Evolutionary conservation across 2,888 invertebrate genomes (phyloP).

Genomic region (Cryptosula pallasiana): DNA sequence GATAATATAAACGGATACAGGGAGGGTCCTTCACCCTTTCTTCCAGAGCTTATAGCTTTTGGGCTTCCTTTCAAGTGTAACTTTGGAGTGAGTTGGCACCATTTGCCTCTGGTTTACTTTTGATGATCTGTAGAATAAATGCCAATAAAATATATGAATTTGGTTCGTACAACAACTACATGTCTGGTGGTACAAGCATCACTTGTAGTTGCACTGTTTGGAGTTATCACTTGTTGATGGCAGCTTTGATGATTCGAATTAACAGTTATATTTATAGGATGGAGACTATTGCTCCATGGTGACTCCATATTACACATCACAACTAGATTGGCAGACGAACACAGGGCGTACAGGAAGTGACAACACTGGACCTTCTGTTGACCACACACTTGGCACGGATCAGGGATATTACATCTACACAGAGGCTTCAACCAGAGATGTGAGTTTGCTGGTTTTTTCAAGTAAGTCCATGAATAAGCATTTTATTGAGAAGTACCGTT

Average conservation of each 20-base stretch:
- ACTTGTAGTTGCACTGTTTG: too few species aligned
- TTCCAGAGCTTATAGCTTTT: not conserved
- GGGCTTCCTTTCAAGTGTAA: not conserved
- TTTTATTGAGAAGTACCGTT: too few species aligned
- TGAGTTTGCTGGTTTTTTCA: too few species aligned
- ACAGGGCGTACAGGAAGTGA: conserved; percentile 31
- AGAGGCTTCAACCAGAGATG: conserved; percentile 55
- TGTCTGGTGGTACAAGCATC: too few species aligned
- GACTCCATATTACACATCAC: not conserved
- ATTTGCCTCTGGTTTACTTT: too few species aligned
- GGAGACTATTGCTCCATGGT: not conserved
- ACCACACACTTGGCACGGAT: conserved; percentile 35
- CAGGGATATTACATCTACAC: conserved; percentile 58
- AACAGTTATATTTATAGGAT: not conserved
- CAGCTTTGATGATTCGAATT: too few species aligned
- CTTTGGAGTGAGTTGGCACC: conserved; percentile 13
- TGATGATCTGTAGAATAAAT: too few species aligned
- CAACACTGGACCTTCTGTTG: conserved; percentile 39
- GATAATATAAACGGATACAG: conserved; percentile 34
- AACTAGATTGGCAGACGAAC: conserved; percentile 44
- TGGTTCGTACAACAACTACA: too few species aligned
- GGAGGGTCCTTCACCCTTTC: not conserved
- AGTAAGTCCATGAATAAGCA: too few species aligned
- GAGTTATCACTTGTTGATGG: too few species aligned
- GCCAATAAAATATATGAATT: too few species aligned